Evolutionary conservation across 2,888 invertebrate genomes (phyloP).

Genomic region (Caenorhabditis doughertyi): DNA sequence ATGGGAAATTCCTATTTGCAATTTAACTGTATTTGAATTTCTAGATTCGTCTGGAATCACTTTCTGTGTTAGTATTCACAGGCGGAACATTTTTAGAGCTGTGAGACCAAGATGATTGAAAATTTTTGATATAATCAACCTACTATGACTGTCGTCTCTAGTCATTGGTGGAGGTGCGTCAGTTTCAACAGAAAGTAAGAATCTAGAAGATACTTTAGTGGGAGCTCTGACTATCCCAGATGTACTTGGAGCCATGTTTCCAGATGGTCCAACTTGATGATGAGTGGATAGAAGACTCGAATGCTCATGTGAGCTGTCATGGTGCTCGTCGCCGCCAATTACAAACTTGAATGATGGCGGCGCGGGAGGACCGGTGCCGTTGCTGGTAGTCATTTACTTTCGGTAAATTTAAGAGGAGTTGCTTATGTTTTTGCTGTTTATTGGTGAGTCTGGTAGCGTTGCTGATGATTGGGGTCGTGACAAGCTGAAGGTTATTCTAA

Average conservation of each 20-base stretch:
- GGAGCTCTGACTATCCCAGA: conserved; percentile 23
- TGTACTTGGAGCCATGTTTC: conserved; percentile 15
- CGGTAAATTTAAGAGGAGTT: conserved; percentile 8
- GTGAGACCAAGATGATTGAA: not conserved
- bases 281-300: conserved; percentile 46
- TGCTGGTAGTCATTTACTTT: conserved; percentile 39
- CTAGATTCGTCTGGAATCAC: no score
- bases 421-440: conserved; percentile 6
- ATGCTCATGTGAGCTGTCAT: conserved; percentile 59
- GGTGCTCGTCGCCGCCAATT: conserved; percentile 67
- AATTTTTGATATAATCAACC: conserved; percentile 32
- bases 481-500: conserved; percentile 33
- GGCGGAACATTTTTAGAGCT: not conserved
- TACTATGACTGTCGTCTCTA: conserved; percentile 71
- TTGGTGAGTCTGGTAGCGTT: not conserved
- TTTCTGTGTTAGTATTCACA: not conserved
- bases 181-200: conserved; percentile 58
- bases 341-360: conserved; percentile 60
- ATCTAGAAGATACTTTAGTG: conserved; percentile 64
- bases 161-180: conserved; percentile 64
- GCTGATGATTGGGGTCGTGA: conserved; percentile 6
- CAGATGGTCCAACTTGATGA: conserved; percentile 53
- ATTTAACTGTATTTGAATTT: not conserved
- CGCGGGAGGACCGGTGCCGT: conserved; percentile 28
- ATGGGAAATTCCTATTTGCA: not conserved